These are phyloP conservation scores for Pachymerium ferrugineum DNA, from an alignment of 2,888 invertebrate species.

Conservation along the genomic window DNA sequence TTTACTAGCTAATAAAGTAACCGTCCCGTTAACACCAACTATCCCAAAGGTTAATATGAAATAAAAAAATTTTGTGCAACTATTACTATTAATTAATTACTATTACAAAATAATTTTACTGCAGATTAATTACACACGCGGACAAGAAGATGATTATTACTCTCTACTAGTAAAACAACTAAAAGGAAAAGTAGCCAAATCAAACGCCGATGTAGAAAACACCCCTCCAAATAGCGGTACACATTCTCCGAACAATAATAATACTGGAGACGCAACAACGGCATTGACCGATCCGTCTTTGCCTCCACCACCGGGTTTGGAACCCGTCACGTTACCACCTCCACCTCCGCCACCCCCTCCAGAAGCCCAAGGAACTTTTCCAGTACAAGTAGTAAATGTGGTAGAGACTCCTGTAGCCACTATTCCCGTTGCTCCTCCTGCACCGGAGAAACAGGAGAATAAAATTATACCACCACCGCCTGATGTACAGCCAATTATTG, in stretches of 20 bases:
- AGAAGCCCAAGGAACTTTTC: not conserved
- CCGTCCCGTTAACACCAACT: conserved; percentile 40
- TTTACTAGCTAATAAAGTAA: conserved; percentile 47
- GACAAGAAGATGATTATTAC: conserved; percentile 72
- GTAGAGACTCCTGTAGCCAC: not conserved
- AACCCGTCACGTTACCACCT: conserved; percentile 35
- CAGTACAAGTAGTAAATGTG: not conserved
- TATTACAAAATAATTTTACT: not conserved
- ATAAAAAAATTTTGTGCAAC: not conserved
- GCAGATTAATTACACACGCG: not conserved
- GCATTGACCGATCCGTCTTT: conserved; percentile 2
- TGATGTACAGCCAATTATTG: conserved; percentile 78
- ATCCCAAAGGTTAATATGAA: conserved; percentile 20
- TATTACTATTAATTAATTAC: conserved; percentile 31
- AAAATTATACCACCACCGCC: conserved; percentile 60
- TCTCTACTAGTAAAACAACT: conserved; percentile 81
- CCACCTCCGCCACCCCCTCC: not conserved
- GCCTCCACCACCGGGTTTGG: conserved; percentile 38
- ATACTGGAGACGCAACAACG: not conserved
- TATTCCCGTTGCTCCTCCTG: not conserved
- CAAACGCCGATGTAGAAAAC: not conserved
- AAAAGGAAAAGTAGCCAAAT: conserved; percentile 55
- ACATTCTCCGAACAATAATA: not conserved
- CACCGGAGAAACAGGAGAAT: not conserved
- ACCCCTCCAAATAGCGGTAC: not conserved